Conservation (phyloP, 2,797 vertebrate genomes). For the Artibeus lituratus region DNA sequence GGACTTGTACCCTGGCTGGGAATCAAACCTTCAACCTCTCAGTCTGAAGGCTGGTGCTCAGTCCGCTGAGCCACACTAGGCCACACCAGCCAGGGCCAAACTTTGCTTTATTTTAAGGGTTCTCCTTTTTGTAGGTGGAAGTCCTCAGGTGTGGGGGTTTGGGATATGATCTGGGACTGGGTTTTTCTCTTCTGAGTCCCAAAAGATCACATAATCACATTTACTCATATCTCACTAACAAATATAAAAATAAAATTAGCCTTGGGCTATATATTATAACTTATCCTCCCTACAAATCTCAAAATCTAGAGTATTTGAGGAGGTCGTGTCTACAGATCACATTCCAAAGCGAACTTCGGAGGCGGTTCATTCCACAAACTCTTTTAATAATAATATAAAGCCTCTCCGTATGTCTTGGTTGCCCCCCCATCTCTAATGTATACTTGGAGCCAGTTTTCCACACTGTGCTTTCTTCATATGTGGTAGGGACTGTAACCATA, state of each 20-base stretch:
- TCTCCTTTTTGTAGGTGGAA: neutral
- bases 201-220: neutral
- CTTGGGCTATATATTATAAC: neutral
- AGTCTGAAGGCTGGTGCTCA: too few species aligned
- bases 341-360: neutral
- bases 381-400: neutral
- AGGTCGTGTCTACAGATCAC: neutral
- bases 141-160: neutral
- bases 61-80: too few species aligned
- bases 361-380: neutral
- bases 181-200: neutral
- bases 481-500: neutral
- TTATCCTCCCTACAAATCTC: neutral
- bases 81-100: too few species aligned
- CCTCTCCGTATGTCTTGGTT: neutral
- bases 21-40: too few species aligned
- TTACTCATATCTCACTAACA: neutral
- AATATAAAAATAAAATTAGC: neutral
- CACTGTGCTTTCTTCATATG: neutral
- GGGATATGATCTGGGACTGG: neutral
- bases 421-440: neutral
- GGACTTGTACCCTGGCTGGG: too few species aligned
- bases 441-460: neutral
- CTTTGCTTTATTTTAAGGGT: neutral
- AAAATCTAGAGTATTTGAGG: neutral